Conservation (phyloP, 1,140 invertebrate genomes). For the Cyclina sinensis region DNA sequence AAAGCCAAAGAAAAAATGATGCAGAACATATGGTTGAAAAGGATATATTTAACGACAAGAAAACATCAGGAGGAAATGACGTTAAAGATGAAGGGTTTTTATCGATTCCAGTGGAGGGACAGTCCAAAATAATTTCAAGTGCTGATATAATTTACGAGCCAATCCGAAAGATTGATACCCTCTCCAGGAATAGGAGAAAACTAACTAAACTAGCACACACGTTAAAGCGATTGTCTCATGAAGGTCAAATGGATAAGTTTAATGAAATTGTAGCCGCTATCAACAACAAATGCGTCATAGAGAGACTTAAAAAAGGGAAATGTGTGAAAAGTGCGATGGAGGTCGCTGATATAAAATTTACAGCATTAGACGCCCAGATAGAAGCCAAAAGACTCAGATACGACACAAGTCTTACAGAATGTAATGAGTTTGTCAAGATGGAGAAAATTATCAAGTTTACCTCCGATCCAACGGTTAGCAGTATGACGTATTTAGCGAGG, state of each 20-base stretch:
- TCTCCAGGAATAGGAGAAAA: neutral
- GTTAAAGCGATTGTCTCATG: neutral
- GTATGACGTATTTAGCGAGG: conserved; percentile 50
- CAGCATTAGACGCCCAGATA: conserved; percentile 12
- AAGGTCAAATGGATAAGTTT: neutral
- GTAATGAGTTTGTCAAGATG: conserved; percentile 39
- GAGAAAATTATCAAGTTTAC: conserved; percentile 46
- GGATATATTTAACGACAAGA: no score
- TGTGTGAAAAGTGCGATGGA: neutral
- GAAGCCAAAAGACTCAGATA: conserved; percentile 20
- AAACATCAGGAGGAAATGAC: no score
- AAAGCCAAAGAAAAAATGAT: no score
- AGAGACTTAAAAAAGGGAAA: neutral
- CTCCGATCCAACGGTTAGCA: conserved; percentile 20
- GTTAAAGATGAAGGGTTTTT: no score
- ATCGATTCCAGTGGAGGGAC: no score
- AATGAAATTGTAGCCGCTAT: neutral
- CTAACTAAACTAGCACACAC: neutral
- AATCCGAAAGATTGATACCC: neutral
- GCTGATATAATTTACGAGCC: neutral
- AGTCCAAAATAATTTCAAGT: neutral
- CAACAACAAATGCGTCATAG: neutral
- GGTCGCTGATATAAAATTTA: conserved; percentile 37
- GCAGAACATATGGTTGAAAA: no score
- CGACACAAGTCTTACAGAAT: neutral